Evolutionary conservation across 1,140 invertebrate genomes (phyloP).

Genomic region (Grapholita molesta): DNA sequence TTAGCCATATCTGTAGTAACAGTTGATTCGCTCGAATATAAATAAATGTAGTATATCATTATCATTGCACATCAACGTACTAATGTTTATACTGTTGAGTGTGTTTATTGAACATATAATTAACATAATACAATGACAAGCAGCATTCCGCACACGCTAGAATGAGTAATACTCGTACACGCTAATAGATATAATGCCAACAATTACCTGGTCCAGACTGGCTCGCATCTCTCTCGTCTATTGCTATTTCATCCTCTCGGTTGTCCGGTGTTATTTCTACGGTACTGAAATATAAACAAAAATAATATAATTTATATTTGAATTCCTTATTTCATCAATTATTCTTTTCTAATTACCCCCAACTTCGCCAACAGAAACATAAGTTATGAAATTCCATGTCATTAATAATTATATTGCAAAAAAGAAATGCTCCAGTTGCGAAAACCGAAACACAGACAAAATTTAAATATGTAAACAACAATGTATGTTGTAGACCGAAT

Average conservation of each 20-base stretch:
- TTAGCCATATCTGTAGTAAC: too few relatives aligned
- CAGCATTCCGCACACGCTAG: neutral
- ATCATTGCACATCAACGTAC: neutral
- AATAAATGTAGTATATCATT: neutral
- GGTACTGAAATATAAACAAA: constrained; percentile 39
- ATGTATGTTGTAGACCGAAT: too few relatives aligned
- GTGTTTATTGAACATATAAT: neutral
- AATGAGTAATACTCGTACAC: neutral
- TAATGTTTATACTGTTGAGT: neutral
- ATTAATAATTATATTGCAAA: too few relatives aligned
- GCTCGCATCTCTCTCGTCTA: constrained; percentile 54
- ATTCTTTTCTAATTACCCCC: neutral
- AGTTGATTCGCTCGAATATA: neutral
- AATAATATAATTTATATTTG: constrained; percentile 3
- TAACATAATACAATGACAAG: neutral
- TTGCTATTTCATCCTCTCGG: constrained; percentile 53
- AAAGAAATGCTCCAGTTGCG: neutral
- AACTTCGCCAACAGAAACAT: neutral
- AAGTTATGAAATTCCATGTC: neutral
- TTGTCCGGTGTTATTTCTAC: constrained; percentile 60
- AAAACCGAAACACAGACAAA: neutral
- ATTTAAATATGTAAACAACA: neutral
- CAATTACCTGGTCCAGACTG: constrained; percentile 51
- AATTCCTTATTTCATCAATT: neutral
- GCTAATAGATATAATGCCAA: neutral